Evolutionary conservation across 2,888 invertebrate genomes (phyloP), one percentile per base, ranked within the genome.

Genomic region (Amblyjoppa fuscipennis): DNA sequence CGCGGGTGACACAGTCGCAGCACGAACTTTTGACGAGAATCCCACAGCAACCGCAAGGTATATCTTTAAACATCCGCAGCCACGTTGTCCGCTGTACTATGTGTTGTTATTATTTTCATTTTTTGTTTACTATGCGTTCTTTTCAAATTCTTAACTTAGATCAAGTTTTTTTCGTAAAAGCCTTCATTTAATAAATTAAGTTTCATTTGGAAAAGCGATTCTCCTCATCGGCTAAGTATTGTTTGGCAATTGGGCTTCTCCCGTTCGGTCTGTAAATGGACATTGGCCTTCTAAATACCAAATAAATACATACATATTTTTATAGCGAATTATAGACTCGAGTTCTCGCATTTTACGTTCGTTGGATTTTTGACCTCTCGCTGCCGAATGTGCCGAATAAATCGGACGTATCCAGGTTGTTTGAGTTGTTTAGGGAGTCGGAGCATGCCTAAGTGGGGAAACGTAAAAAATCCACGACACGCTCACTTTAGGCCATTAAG

Each of bases 11-110:
- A 84, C 80, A 66, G 64, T 71, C 70, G n/a, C 69, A 28, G 41
- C 59, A 41, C 71, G 76, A 38, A 45, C 77, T 75, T 84, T 81
- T 80, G 76, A 77, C 80, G 76, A 49, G 76, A 59, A 80, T 80
- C 71, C 53, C 28, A 64, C 28, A 11, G 25, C 28, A 38, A 49
- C 28, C 0, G 68, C 51, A 7, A 38, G 53, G n/a, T 3, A 16
- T 73, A 16, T 73, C 41, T 73, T 49, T 20, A 20, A 49, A 20
- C 68, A 41, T 9, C 6, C 25, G 64, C 16, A 64, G 64, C 31
- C 31, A n/a, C n/a, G n/a, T 31, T n/a, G 34, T 31, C 1, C n/a
- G 13, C n/a, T 2, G 16, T n/a, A 16, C 34, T 28, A 25, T 56
- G 7, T 56, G 4, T 4, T 41, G 34, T 34, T 34, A 34, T 34